Evolutionary conservation across 2,888 invertebrate genomes (phyloP), one percentile per base, ranked within the genome.

Genomic region (Morpho achilles): DNA sequence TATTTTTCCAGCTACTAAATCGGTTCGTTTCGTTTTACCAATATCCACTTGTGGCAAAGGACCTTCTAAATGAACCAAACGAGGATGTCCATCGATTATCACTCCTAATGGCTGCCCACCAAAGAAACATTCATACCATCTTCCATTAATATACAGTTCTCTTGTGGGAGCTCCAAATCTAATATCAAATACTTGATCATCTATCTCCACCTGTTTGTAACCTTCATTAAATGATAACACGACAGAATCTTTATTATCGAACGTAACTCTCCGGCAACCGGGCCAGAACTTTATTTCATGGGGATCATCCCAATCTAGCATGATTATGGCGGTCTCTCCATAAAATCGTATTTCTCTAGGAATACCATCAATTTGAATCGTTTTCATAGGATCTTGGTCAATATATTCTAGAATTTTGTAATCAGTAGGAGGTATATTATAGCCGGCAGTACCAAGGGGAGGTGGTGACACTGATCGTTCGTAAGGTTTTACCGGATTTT

Each of bases 11-110:
- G 95, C 94, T 1, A 96, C 95, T 49, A 98, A 87, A 79, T 98
- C 98, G 9, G 93, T 94, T 40, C 97, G 92, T 68, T 94, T 94
- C 1, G 83, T 87, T 43, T 93, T 94, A 0, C 98, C 96, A 61
- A 99, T 97, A 78, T 96, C 96, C 0, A 99, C 98, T 84, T 97
- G 97, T 0, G 99, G 99, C 4, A 97, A 94, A 0, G 97, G 97
- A 0, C 98, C 98, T 70, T 96, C 96, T 7, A 99, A 87, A 72
- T 96, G 95, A 1, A 99, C 92, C 49, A 93, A 89, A 62, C 96
- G 93, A n/a, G 94, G 92, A 62, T 95, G 93, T 1, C 95, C 95
- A 59, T 95, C 95, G 44, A 99, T 92, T 48, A 95, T 94, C 8
- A 98, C 94, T 1, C 94, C 93, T 51, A 97, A 93, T 0, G 97